phyloP scores from a whole-genome alignment of 2,113 vertebrate species.

The Eublepharis macularius region DNA sequence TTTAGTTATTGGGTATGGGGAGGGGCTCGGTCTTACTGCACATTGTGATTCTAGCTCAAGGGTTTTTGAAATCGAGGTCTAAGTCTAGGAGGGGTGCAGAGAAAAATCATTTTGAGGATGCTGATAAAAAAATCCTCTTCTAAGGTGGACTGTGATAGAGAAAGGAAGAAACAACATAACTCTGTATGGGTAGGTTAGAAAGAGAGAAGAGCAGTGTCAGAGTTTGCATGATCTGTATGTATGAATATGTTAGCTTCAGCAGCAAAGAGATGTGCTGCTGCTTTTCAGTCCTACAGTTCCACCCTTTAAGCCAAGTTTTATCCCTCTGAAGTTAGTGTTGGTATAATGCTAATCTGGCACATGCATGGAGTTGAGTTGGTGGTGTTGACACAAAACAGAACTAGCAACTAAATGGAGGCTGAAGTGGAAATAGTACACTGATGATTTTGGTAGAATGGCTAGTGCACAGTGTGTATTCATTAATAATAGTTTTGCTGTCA shows the following conservation, averaged over 20 bases:
- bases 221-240: background rate
- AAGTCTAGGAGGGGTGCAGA: background rate
- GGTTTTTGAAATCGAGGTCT: background rate
- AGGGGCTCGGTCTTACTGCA: no score
- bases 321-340: background rate
- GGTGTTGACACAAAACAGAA: background rate
- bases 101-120: background rate
- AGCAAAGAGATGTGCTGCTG: background rate
- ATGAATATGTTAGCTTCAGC: background rate
- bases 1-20: background rate
- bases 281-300: background rate
- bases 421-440: background rate
- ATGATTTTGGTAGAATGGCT: background rate
- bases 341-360: background rate
- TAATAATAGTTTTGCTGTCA: background rate
- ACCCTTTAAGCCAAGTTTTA: background rate
- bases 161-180: background rate
- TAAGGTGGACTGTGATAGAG: background rate
- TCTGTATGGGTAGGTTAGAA: background rate
- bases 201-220: no score
- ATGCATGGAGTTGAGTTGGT: no score
- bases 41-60: no score
- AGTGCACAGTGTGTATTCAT: background rate
- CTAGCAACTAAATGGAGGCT: background rate
- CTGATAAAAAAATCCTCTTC: background rate